phyloP scores from a whole-genome alignment of 1,140 invertebrate genomes.

The Heliconius eleuchia region DNA sequence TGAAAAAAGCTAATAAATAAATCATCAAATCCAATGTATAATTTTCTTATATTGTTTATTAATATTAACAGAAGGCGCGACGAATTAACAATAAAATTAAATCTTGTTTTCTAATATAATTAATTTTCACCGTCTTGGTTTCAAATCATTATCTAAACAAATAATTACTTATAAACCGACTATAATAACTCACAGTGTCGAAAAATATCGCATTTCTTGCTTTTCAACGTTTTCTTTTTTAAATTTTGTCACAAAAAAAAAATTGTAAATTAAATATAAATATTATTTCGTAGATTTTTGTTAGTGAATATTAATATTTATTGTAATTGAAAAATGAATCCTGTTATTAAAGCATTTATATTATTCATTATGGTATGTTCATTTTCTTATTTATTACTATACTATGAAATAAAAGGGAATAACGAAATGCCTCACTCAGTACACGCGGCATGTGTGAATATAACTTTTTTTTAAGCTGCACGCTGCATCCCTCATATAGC shows the following conservation, averaged over 20 bases:
- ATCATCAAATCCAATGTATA: not conserved
- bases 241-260: not conserved
- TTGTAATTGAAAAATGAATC: not conserved
- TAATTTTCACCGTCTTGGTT: not conserved
- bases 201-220: not conserved
- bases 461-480: too few relatives aligned
- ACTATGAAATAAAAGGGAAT: too few relatives aligned
- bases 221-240: not conserved
- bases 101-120: not conserved
- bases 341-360: not conserved
- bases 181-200: not conserved
- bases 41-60: conserved; percentile 5
- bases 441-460: too few relatives aligned
- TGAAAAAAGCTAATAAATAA: too few relatives aligned
- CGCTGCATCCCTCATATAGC: too few relatives aligned
- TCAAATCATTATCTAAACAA: not conserved
- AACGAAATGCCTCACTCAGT: too few relatives aligned
- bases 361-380: not conserved
- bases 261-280: not conserved
- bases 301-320: not conserved
- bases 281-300: not conserved
- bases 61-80: not conserved
- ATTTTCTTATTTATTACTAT: not conserved
- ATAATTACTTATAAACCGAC: not conserved
- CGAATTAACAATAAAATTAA: conserved; percentile 17